Evolutionary conservation across 2,113 vertebrate genomes (phyloP).

Genomic region (Gasterosteus aculeatus): DNA sequence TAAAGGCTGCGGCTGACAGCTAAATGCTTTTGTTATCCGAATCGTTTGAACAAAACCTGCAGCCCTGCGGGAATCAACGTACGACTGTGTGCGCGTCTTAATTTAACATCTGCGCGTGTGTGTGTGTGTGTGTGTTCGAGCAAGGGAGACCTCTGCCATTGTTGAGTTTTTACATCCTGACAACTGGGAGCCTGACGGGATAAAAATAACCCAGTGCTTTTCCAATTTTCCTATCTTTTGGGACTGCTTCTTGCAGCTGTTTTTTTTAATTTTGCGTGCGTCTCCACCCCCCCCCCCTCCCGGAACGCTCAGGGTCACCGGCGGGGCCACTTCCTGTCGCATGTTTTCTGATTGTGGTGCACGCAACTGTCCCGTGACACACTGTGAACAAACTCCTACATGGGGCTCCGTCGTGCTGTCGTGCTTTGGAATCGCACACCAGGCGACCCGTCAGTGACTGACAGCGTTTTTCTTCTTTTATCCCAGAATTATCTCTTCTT

Average conservation of each 20-base stretch:
- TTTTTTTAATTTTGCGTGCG: constrained; percentile 67
- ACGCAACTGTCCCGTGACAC: constrained; percentile 7
- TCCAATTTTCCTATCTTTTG: constrained; percentile 75
- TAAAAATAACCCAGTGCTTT: constrained; percentile 78
- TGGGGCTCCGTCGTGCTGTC: constrained; percentile 41
- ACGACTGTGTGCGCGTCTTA: constrained; percentile 17
- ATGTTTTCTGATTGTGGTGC: constrained; percentile 39
- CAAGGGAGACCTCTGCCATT: constrained; percentile 72
- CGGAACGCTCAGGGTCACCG: constrained; percentile 59
- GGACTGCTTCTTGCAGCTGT: constrained; percentile 53
- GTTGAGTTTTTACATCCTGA: constrained; percentile 74
- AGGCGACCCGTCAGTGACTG: constrained; percentile 40
- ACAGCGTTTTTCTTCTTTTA: constrained; percentile 20
- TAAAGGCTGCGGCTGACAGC: constrained; percentile 63
- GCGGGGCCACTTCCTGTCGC: constrained; percentile 73
- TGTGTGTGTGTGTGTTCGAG: constrained; percentile 29
- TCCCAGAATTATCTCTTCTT: constrained; percentile 26
- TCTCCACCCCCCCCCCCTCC: constrained; percentile 51
- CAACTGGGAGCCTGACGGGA: constrained; percentile 59
- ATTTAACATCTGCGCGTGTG: constrained; percentile 16
- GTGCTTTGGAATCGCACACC: constrained; percentile 20
- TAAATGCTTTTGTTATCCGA: constrained; percentile 53
- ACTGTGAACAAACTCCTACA: constrained; percentile 30
- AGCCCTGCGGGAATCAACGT: constrained; percentile 38
- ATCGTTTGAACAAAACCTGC: constrained; percentile 55